Evolutionary conservation across 2,113 vertebrate genomes (phyloP).

Genomic region (Bos javanicus): DNA sequence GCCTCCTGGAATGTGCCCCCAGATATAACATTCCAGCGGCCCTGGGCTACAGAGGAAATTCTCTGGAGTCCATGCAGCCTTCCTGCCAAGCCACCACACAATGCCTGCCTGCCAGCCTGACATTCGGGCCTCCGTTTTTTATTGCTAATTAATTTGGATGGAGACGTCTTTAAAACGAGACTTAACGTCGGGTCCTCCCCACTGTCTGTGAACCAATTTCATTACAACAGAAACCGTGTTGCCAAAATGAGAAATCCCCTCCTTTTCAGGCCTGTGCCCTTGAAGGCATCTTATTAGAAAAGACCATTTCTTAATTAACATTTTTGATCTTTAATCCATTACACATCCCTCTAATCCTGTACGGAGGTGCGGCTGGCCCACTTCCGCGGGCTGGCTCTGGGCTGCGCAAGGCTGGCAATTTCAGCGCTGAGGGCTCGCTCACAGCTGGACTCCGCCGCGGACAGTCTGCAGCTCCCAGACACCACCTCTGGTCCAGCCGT

Average conservation of each 20-base stretch:
- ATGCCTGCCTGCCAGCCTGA: constrained; percentile 4
- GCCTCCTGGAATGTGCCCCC: background rate
- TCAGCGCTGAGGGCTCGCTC: constrained; percentile 70
- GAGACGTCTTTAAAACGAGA: constrained; percentile 73
- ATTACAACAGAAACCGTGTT: constrained; percentile 76
- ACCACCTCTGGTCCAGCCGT: constrained; percentile 67
- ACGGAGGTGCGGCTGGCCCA: constrained; percentile 80
- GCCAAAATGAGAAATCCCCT: constrained; percentile 81
- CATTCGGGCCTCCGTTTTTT: constrained; percentile 26
- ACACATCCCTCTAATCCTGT: constrained; percentile 81
- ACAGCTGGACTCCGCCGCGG: constrained; percentile 74
- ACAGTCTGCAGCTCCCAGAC: constrained; percentile 50
- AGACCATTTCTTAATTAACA: constrained; percentile 88
- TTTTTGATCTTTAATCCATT: constrained; percentile 87
- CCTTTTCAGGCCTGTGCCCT: constrained; percentile 81
- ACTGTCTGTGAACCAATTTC: constrained; percentile 75
- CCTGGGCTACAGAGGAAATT: background rate
- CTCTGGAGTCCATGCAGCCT: background rate
- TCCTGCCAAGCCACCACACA: background rate
- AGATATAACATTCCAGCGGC: rapidly evolving
- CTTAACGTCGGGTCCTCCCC: constrained; percentile 65
- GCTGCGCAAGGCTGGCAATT: constrained; percentile 72
- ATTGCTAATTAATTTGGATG: constrained; percentile 77
- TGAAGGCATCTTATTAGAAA: constrained; percentile 87
- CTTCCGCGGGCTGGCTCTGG: constrained; percentile 69